phyloP scores from a whole-genome alignment of 2,113 vertebrate species.

The Edolisoma coerulescens region DNA sequence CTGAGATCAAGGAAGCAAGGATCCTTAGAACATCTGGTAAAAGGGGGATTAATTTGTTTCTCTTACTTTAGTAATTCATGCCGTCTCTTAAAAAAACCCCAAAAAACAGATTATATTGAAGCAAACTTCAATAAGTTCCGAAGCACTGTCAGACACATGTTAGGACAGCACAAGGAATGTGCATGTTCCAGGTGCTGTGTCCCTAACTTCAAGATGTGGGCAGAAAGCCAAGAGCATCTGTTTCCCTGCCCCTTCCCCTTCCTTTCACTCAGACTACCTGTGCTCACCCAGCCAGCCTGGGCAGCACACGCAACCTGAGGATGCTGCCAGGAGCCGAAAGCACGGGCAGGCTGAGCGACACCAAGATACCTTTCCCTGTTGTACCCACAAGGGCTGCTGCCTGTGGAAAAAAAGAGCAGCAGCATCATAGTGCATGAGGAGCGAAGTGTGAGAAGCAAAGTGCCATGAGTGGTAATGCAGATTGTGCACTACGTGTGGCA shows the following conservation, averaged over 20 bases:
- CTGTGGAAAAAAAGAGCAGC: neutral
- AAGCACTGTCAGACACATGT: neutral
- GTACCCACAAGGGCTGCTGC: neutral
- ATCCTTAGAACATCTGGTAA: neutral
- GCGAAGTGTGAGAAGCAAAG: neutral
- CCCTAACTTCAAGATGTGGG: fast-evolving
- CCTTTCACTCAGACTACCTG: neutral
- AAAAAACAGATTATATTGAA: neutral
- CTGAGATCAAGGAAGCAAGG: neutral
- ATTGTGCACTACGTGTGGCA: neutral
- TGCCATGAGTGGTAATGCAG: fast-evolving
- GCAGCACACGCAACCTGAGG: neutral
- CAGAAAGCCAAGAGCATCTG: neutral
- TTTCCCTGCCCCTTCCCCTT: neutral
- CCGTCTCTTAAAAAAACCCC: fast-evolving
- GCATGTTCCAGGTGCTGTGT: neutral
- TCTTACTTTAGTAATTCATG: neutral
- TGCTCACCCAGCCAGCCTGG: neutral
- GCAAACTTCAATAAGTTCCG: neutral
- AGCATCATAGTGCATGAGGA: fast-evolving
- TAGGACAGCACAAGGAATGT: neutral
- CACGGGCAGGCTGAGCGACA: fast-evolving
- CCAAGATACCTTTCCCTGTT: neutral
- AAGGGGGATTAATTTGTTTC: neutral
- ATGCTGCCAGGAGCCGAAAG: fast-evolving